Base-by-base conservation (phyloP, 2,888 invertebrate genomes). In the Noctua janthe region DNA sequence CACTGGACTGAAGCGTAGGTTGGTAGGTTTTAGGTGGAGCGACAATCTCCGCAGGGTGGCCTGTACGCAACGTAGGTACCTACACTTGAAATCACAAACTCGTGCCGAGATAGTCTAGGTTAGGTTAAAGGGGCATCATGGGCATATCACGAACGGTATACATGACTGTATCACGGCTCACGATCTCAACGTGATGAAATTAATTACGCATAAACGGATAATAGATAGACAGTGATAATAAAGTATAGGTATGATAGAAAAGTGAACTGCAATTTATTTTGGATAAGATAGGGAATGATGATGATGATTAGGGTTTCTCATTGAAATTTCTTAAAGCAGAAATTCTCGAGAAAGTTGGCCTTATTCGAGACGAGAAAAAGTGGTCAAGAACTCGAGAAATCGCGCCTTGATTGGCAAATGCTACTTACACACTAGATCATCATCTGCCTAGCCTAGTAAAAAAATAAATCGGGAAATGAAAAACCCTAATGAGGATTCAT, bases 161-260 rank as follows among this genome's bases (percentile, higher is more conserved):
- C 75, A 51, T 51, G n/a, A 17, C 39, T 8, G 39, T 78, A 51
- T 78, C 49, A 29, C 15, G 20, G 29, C 29, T 64, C 10, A 59
- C 77, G 39, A 77, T 78, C 20, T 77, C 39, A 20, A 13, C 39
- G n/a, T 76, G 47, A 39, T 78, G n/a, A 62, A 29, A 76, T 62
- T 49, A 35, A 35, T 76, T 17, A 47, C 7, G 47, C 0, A 43
- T 39, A 35, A 39, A 29, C 7, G 5, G 35, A 35, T 75, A 23
- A 10, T 29, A 29, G 51, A n/a, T 54, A 15, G 3, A 51, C 20
- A 73, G 8, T 39, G 39, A 39, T 75, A 49, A 49, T 49, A 35
- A n/a, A n/a, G 4, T 56, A 4, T 17, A 47, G 13, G 47, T 47
- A 74, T 15, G 54, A 29, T 54, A 23, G 35, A 54, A 39, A 43